Conservation (phyloP, 2,888 invertebrate species). For the Diploptera punctata region DNA sequence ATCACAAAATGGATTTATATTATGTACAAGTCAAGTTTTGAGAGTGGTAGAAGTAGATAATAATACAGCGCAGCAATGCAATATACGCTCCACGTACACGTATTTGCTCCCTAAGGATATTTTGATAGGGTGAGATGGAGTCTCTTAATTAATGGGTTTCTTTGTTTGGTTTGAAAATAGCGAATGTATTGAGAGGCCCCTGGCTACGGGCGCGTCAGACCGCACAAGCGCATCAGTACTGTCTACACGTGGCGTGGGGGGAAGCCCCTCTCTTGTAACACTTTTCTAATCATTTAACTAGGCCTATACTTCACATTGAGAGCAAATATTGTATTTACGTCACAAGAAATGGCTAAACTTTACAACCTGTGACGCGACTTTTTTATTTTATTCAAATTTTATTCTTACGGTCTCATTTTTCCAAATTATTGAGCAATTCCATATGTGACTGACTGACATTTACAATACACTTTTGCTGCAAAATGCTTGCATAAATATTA, state of each 20-base stretch:
- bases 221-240: constrained; percentile 50
- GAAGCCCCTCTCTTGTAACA: neutral
- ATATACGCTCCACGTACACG: neutral
- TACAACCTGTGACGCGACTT: too few species aligned
- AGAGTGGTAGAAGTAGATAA: neutral
- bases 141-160: constrained; percentile 57
- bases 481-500: too few species aligned
- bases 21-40: constrained; percentile 4
- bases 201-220: constrained; percentile 53
- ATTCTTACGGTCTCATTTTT: too few species aligned
- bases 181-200: constrained; percentile 47
- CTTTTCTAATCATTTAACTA: too few species aligned
- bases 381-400: too few species aligned
- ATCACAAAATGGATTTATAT: too few species aligned
- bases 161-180: constrained; percentile 57
- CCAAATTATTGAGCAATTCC: too few species aligned
- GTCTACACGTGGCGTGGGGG: neutral
- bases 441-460: too few species aligned
- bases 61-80: neutral
- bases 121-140: constrained; percentile 54
- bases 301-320: too few species aligned
- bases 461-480: too few species aligned
- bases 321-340: too few species aligned
- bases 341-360: too few species aligned
- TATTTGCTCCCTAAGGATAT: constrained; percentile 48